A percentile compares a stretch with the other conserved stretches of the same genome.
These are phyloP conservation scores for Laticauda laticaudata DNA, from an alignment of 2,113 vertebrate species.

Conservation along the genomic window DNA sequence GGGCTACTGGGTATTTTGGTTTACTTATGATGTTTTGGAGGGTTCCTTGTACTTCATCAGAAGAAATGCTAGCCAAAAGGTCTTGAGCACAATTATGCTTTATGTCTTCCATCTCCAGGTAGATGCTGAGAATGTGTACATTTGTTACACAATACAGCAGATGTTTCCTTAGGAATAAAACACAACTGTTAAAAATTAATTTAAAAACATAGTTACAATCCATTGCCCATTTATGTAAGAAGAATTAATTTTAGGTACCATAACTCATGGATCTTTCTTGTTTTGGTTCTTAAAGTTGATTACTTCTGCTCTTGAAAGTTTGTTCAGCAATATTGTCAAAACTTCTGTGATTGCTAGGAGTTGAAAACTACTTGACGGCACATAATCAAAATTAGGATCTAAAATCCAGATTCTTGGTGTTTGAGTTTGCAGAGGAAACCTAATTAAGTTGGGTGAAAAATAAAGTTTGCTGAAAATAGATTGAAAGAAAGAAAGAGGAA, in stretches of 20 bases:
- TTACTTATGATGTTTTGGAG: neutral
- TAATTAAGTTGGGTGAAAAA: neutral
- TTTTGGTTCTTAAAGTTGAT: neutral
- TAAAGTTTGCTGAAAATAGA: neutral
- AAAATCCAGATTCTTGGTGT: neutral
- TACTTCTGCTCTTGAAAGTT: neutral
- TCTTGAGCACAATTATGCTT: too few relatives aligned
- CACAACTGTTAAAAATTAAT: neutral
- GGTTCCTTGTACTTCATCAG: neutral
- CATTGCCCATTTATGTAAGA: neutral
- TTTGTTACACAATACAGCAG: neutral
- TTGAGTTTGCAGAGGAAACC: neutral
- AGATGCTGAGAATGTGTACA: neutral
- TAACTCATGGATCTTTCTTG: neutral
- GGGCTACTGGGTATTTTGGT: neutral
- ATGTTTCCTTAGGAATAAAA: neutral
- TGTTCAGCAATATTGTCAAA: neutral
- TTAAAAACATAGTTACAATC: neutral
- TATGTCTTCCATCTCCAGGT: too few relatives aligned
- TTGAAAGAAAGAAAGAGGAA: neutral
- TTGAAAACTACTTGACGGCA: neutral
- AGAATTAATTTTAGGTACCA: neutral
- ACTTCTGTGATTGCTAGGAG: neutral
- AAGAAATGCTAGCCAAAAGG: neutral
- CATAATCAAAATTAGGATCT: neutral